These are phyloP conservation scores for Cirrhinus molitorella DNA, from an alignment of 2,797 vertebrate species.

Conservation along the genomic window DNA sequence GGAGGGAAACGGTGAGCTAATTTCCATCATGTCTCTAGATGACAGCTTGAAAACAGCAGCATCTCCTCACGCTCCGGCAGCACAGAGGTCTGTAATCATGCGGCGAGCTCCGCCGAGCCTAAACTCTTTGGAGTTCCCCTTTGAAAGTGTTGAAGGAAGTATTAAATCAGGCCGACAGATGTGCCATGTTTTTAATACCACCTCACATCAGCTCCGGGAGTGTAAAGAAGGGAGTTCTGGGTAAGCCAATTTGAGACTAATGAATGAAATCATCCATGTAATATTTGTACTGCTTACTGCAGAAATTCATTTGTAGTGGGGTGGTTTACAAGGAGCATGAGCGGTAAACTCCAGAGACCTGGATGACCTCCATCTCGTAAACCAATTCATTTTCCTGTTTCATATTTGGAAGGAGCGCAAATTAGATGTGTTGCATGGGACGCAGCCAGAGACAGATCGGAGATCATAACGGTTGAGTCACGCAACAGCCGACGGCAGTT, in stretches of 20 bases:
- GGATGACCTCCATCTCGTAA: constrained; percentile 41
- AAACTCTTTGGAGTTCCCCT: constrained; percentile 62
- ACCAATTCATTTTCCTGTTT: constrained; percentile 29
- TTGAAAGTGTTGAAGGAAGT: constrained; percentile 54
- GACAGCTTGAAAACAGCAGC: constrained; percentile 50
- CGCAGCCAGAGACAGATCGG: neutral
- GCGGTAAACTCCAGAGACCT: constrained; percentile 31
- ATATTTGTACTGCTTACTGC: constrained; percentile 49
- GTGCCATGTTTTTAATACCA: constrained; percentile 46
- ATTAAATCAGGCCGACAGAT: constrained; percentile 58
- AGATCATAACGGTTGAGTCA: constrained; percentile 2
- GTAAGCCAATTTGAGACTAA: constrained; percentile 54
- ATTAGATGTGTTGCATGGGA: constrained; percentile 22
- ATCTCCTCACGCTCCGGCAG: constrained; percentile 30
- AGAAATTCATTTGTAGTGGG: constrained; percentile 46
- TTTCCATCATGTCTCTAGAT: constrained; percentile 66
- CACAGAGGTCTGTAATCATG: constrained; percentile 61
- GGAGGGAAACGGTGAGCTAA: constrained; percentile 50
- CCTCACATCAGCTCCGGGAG: constrained; percentile 43
- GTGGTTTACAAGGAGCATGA: constrained; percentile 23
- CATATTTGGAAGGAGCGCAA: constrained; percentile 14
- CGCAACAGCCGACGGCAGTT: neutral
- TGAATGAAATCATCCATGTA: constrained; percentile 54
- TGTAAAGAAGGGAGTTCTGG: constrained; percentile 42
- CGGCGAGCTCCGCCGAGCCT: constrained; percentile 37